Percentiles rank a stretch among this genome's conserved stretches.
phyloP scores from a whole-genome alignment of 2,888 invertebrate species.

The Gryllus longicercus region DNA sequence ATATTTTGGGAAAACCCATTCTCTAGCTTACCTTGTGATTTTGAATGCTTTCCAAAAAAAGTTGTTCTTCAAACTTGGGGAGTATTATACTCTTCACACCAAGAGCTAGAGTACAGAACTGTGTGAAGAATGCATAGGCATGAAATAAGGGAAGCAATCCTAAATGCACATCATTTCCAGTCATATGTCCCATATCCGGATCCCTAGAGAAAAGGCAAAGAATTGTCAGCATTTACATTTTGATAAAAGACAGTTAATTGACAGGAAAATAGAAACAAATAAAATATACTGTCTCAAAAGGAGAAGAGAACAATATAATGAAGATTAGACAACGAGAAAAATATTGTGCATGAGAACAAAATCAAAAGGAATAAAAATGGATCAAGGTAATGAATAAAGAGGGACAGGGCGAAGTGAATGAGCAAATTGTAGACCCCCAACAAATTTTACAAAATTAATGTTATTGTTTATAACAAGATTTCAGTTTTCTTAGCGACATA shows the following conservation, averaged over 20 bases:
- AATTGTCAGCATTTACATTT: not conserved
- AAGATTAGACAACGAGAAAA: not conserved
- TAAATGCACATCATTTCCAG: slow-evolving; percentile 48
- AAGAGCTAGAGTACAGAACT: slow-evolving; percentile 57
- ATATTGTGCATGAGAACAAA: not conserved
- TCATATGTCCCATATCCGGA: slow-evolving; percentile 29
- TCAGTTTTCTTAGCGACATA: too few species aligned
- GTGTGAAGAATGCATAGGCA: slow-evolving; percentile 69
- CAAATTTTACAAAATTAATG: too few species aligned
- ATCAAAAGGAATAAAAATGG: not conserved
- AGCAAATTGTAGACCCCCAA: too few species aligned
- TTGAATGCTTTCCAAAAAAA: slow-evolving; percentile 69
- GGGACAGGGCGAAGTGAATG: too few species aligned
- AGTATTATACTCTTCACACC: slow-evolving; percentile 56
- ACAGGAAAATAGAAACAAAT: too few species aligned
- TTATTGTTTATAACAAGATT: too few species aligned
- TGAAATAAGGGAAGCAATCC: slow-evolving; percentile 81
- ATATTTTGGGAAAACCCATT: too few species aligned
- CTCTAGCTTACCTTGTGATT: slow-evolving; percentile 55
- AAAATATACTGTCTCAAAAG: too few species aligned
- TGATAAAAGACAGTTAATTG: too few species aligned
- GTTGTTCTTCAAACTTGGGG: slow-evolving; percentile 66
- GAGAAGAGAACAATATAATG: too few species aligned
- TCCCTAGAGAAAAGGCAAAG: slow-evolving; percentile 33
- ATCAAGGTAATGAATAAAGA: too few species aligned